Base-by-base conservation (phyloP, 1,140 invertebrate genomes). In the Mycetomoellerius zeteki region DNA sequence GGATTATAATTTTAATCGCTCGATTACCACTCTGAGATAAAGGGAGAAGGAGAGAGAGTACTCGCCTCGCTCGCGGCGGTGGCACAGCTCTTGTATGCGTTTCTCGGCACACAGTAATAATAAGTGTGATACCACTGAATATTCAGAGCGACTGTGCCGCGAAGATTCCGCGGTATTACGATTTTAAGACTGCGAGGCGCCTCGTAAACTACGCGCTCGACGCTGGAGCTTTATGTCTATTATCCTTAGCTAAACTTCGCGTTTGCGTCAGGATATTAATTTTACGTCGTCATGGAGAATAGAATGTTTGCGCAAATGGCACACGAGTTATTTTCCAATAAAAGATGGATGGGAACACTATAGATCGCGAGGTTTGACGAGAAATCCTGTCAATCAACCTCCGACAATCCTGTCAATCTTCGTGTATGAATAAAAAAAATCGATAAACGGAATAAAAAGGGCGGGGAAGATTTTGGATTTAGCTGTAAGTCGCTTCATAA, bases 1-100 rank as follows among this genome's bases (percentile, higher is more conserved):
- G 73, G 82, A 89, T 91, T 91, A 69, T 88, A 88, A 91, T 89
- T 88, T 89, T 88, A 91, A 91, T 89, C 73, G 89, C 52, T 76
- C 84, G 67, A 90, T 90, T 91, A 90, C 47, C 86, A 64, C 58
- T 67, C 50, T 24, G 67, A 21, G 19, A 47, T 43, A 78, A 21
- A 62, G 37, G 16, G 37, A 56, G 54, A n/a, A 19, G 7, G n/a
- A 21, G 54, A 56, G 54, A n/a, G 52, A 54, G 52, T 6, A 2
- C 19, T 16, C 50, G 14, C 50, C 50, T 16, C 50, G 30, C 50
- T 16, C 50, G 30, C 6, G 37, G 52, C 37, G 14, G 33, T 24
- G 21, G n/a, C 21, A 7, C 16, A 10, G 27, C 5, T 24, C 71
- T 89, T 62, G 85, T 75, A 69, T 62, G 76, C 78, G 37, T 24